Conservation (phyloP, 2,797 vertebrate species). For the Adrianichthys oophorus region DNA sequence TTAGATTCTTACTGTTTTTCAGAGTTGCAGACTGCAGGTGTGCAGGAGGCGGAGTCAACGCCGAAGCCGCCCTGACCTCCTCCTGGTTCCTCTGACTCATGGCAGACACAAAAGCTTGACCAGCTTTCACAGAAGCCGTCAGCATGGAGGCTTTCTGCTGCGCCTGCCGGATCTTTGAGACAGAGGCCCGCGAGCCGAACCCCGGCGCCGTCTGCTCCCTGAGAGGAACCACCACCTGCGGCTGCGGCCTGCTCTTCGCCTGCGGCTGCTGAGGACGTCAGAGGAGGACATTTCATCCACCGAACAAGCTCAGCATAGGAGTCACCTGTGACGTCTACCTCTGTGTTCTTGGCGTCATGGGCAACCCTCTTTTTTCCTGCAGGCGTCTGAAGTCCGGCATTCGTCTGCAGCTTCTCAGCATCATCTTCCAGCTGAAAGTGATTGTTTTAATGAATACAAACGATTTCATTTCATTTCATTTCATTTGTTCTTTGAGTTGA, state of each 20-base stretch:
- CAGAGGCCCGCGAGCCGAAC: conserved; percentile 11
- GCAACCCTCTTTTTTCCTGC: conserved; percentile 72
- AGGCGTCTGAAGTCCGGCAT: conserved; percentile 30
- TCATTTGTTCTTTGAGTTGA: too few species aligned
- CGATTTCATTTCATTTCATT: too few species aligned
- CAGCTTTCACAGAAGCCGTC: conserved; percentile 59
- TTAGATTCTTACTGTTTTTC: conserved; percentile 62
- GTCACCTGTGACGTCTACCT: conserved; percentile 50
- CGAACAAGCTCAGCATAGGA: too few species aligned
- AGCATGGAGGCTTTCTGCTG: conserved; percentile 61
- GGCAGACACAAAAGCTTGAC: conserved; percentile 63
- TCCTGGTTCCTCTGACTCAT: conserved; percentile 53
- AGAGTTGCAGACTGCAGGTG: conserved; percentile 32
- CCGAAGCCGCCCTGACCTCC: background rate
- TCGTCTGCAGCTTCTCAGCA: conserved; percentile 29
- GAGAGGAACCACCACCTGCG: conserved; percentile 67
- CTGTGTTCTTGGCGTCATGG: conserved; percentile 66
- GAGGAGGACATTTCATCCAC: background rate
- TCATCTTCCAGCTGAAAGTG: conserved; percentile 40
- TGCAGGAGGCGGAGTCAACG: conserved; percentile 7
- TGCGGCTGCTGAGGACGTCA: conserved; percentile 26
- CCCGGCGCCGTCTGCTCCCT: conserved; percentile 44
- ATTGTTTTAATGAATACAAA: too few species aligned
- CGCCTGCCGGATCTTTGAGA: conserved; percentile 45
- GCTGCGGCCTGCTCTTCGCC: conserved; percentile 59